Base-by-base conservation (phyloP, 2,113 vertebrate genomes). In the Mormyrus lacerda region DNA sequence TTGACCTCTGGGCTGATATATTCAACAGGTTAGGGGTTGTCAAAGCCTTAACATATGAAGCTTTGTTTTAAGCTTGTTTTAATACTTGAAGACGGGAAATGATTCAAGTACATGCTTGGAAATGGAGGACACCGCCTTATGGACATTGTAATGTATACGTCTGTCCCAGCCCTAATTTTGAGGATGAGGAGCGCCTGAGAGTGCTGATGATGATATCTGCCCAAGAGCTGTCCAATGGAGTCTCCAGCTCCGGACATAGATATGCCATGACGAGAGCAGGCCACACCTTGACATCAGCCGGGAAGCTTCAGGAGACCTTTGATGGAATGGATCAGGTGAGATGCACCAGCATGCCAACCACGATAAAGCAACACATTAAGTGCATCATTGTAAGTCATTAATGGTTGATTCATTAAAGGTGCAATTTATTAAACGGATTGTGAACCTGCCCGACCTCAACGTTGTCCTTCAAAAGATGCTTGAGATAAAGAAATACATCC, bases 271-370 rank as follows among this genome's bases (percentile, higher is more conserved):
- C 97, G 9, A 93, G 96, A 31, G 97, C 98, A 0, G 95, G 95
- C 87, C 96, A 96, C 47, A 96, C 96, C 21, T 97, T 99, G 85
- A 97, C 96, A 0, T 96, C 98, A 1, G 94, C 95, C 0, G 98
- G 97, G 87, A 96, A 97, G 48, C 93, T 99, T 10, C 93, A 95
- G 10, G 98, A 99, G 93, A 96, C 94, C 8, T 98, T 99, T 19
- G 90, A 90, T n/a, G 98, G 98, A 84, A 98, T 99, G 97, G 97
- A 98, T 21, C 98, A 99, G 97, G 98, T 99, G 48, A 51, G 65
- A 39, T n/a, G 2, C n/a, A 42, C 39, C 39, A 84, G 69, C 5
- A 39, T 76, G 35, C 61, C n/a, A 76, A 76, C 31, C 69, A 76
- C n/a, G 4, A 42, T 39, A n/a, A 76, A 76, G 31, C 3, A 76